Evolutionary conservation across 2,113 vertebrate species (phyloP), one percentile per base, ranked within the genome.

Genomic region (Urocitellus parryii): DNA sequence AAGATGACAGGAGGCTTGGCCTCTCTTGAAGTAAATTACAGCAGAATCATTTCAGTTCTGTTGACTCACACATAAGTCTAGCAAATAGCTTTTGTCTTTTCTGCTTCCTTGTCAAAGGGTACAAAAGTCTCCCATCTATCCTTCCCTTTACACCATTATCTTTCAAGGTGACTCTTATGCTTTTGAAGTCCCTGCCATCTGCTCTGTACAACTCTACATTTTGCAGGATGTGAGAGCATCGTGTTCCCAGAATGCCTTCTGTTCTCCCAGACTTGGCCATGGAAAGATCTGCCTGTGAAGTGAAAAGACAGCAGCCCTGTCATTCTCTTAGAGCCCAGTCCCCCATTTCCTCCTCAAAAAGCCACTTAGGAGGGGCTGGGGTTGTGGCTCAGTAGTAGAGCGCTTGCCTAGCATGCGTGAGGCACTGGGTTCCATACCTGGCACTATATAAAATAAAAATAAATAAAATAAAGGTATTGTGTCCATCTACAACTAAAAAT

Each of bases 131-230:
- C 83, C 74, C 42, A 37, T 79, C 74, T n/a, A 42, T 70, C 79
- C 51, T 74, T 81, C 68, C 51, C 63, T 92, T 11, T 34, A 68
- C 7, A 17, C 89, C 72, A 80, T 94, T 53, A 73, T 95, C 93
- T 96, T 93, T 89, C 96, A 96, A 96, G 96, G 91, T 96, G 91
- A 96, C 90, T 92, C 74, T 72, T 45, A 48, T 0, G 72, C 80
- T 95, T 96, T 80, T 82, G 73, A 94, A 97, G 93, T 73, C 85
- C 86, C 95, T 93, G 91, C 92, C 93, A 65, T 96, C 91, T 97
- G 77, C 67, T 90, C 32, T 53, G 42, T 68, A 27, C 11, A 61
- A 37, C 72, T 67, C 81, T 94, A 61, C 73, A 51, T 73, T 95
- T 92, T 84, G 45, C n/a, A 90, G 84, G 58, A 58, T 76, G 13